Evolutionary conservation across 2,797 vertebrate genomes (phyloP).

Genomic region (Coregonus ussuriensis): DNA sequence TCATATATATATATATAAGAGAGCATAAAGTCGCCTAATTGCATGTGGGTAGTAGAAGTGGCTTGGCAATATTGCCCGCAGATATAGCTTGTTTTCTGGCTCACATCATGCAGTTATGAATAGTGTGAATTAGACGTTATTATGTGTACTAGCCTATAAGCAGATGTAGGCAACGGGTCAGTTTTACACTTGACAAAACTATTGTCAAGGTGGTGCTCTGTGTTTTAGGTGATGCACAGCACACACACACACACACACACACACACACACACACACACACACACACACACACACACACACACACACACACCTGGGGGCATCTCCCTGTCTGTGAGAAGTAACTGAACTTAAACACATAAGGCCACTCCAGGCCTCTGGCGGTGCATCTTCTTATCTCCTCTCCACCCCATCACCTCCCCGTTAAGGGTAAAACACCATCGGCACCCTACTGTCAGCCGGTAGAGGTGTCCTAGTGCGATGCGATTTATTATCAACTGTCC

Average conservation of each 20-base stretch:
- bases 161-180: not conserved
- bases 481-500: not conserved
- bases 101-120: not conserved
- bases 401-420: not conserved
- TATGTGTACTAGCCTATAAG: not conserved
- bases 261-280: conserved; percentile 21
- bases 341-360: no score
- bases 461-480: not conserved
- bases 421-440: not conserved
- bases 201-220: not conserved
- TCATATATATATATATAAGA: conserved; percentile 24
- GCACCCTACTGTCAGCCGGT: not conserved
- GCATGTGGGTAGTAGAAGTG: conserved; percentile 61
- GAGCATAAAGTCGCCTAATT: conserved; percentile 69
- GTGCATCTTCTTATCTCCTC: not conserved
- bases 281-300: no score
- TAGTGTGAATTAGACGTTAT: not conserved
- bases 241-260: no score
- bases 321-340: no score
- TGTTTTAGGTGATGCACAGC: not conserved
- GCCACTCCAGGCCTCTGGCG: not conserved
- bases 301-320: no score
- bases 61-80: conserved; percentile 45
- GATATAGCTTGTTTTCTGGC: conserved; percentile 45
- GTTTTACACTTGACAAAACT: conserved; percentile 1